Conservation (phyloP, 2,113 vertebrate genomes). For the Ailurus styani region DNA sequence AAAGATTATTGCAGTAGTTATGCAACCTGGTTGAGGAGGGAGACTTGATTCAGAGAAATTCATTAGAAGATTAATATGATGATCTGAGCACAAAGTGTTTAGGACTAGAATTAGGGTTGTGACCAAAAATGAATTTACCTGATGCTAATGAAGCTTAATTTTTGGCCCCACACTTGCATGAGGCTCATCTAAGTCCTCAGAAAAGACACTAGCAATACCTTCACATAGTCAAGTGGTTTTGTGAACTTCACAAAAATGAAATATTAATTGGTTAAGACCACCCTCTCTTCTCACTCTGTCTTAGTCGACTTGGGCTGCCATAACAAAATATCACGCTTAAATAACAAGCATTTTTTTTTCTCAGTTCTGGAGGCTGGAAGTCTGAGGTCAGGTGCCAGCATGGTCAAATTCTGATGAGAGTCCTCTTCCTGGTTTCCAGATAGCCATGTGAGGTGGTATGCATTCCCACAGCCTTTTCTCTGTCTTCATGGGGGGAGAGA, state of each 20-base stretch:
- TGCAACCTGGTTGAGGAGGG: neutral
- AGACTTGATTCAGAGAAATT: neutral
- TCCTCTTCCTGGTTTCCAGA: neutral
- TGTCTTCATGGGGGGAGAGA: neutral
- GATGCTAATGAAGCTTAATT: neutral
- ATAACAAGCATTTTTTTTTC: neutral
- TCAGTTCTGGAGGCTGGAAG: neutral
- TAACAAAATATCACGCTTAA: neutral
- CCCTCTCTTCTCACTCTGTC: neutral
- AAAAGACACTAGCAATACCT: neutral
- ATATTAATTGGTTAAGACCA: neutral
- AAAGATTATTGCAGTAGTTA: neutral
- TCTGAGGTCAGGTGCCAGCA: neutral
- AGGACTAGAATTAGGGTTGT: neutral
- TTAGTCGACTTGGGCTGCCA: neutral
- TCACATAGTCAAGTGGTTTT: neutral
- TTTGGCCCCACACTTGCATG: neutral
- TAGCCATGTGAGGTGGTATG: neutral
- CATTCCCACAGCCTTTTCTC: neutral
- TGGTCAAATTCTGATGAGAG: neutral
- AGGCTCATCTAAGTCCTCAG: neutral
- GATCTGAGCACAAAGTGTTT: neutral
- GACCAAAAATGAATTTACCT: neutral
- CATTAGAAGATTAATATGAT: neutral
- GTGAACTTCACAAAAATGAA: neutral